A percentile compares a stretch with the other conserved stretches of the same genome.
Evolutionary conservation across 2,888 invertebrate species (phyloP).

Genomic region (Hypercompe scribonia): DNA sequence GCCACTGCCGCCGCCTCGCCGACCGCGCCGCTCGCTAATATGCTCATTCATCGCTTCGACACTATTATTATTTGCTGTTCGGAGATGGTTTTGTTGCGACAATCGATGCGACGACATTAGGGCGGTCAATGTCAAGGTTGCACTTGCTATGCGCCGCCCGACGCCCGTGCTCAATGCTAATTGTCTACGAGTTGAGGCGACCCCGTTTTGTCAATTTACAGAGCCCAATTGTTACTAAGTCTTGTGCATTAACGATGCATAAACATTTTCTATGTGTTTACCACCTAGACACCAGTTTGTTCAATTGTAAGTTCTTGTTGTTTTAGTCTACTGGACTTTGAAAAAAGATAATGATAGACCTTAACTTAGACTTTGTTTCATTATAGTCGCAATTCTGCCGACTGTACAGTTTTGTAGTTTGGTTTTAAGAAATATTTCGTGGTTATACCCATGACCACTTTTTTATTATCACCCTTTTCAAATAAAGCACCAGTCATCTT

Average conservation of each 20-base stretch:
- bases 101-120: conserved; percentile 81
- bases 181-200: conserved; percentile 65
- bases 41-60: conserved; percentile 83
- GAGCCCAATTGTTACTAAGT: conserved; percentile 38
- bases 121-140: conserved; percentile 85
- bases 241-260: conserved; percentile 33
- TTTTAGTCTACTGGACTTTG: no score
- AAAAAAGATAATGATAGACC: background rate
- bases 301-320: background rate
- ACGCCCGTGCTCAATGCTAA: conserved; percentile 69
- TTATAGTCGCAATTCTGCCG: background rate
- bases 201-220: conserved; percentile 64
- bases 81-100: conserved; percentile 82
- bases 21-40: conserved; percentile 80
- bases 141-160: conserved; percentile 76
- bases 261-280: background rate
- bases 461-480: background rate
- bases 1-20: conserved; percentile 51
- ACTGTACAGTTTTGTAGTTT: background rate
- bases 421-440: background rate
- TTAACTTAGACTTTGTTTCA: background rate
- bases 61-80: conserved; percentile 78
- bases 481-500: no score
- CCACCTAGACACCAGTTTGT: background rate
- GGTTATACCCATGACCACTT: background rate